Evolutionary conservation across 2,888 invertebrate species (phyloP).

Genomic region (Pomacea canaliculata): DNA sequence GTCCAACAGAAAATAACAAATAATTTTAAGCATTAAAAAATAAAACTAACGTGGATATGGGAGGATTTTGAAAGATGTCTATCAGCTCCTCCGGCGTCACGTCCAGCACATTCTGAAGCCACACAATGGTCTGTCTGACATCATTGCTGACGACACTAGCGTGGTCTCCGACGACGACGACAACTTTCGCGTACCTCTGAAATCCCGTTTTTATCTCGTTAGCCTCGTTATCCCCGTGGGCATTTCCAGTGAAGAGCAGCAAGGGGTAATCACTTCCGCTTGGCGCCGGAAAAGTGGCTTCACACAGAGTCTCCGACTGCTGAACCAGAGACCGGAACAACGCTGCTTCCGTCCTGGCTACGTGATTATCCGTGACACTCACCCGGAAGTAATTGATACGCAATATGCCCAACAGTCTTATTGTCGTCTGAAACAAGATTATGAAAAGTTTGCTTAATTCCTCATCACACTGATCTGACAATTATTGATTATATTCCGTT

Average conservation of each 20-base stretch:
- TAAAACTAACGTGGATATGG: too few relatives aligned
- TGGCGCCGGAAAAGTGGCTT: background rate
- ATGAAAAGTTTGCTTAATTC: too few relatives aligned
- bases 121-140: background rate
- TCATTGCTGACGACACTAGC: background rate
- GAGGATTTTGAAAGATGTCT: too few relatives aligned
- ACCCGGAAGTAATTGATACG: slow-evolving; percentile 11
- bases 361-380: background rate
- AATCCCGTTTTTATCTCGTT: background rate
- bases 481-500: too few relatives aligned
- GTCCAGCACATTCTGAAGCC: slow-evolving; percentile 7
- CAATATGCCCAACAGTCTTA: slow-evolving; percentile 5
- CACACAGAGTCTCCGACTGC: slow-evolving; percentile 3
- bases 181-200: background rate
- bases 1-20: too few relatives aligned
- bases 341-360: slow-evolving; percentile 13
- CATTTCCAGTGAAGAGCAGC: slow-evolving; percentile 9
- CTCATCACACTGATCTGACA: too few relatives aligned
- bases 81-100: slow-evolving; percentile 3
- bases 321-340: slow-evolving; percentile 5
- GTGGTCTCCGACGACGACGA: slow-evolving; percentile 7
- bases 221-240: background rate
- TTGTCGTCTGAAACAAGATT: background rate
- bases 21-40: too few relatives aligned
- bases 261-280: background rate